These are phyloP conservation scores for Ceramica pisi DNA, from an alignment of 2,888 invertebrate species.

Conservation along the genomic window DNA sequence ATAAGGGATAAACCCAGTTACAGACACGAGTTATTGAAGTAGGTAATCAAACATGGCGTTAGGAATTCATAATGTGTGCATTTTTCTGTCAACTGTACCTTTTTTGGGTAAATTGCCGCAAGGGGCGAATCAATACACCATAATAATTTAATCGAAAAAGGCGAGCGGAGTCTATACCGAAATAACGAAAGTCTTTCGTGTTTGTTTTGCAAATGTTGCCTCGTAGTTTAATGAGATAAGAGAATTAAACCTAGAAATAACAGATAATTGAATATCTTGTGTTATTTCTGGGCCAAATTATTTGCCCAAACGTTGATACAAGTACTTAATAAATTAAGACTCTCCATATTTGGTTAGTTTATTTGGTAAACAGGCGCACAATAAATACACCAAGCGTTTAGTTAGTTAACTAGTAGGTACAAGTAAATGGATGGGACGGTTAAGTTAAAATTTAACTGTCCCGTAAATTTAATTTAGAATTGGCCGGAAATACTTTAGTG, in stretches of 20 bases:
- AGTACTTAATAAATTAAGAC: not conserved
- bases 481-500: slow-evolving; percentile 74
- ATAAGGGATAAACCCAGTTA: not conserved
- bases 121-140: no score
- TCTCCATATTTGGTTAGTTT: not conserved
- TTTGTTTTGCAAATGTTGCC: slow-evolving; percentile 23
- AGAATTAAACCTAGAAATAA: not conserved
- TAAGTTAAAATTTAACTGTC: slow-evolving; percentile 57
- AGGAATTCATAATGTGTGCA: no score
- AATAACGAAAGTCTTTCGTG: not conserved
- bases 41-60: no score
- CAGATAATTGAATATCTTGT: not conserved
- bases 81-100: no score
- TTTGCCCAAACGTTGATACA: not conserved
- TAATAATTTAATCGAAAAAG: no score
- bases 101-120: no score
- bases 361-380: not conserved
- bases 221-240: not conserved
- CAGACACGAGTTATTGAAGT: no score
- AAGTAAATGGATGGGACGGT: no score
- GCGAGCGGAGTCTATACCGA: no score
- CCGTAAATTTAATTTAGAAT: slow-evolving; percentile 72
- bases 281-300: not conserved
- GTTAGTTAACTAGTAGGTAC: no score
- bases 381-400: slow-evolving; percentile 36